Evolutionary conservation across 2,888 invertebrate genomes (phyloP).

Genomic region (Drosophila seclusa): DNA sequence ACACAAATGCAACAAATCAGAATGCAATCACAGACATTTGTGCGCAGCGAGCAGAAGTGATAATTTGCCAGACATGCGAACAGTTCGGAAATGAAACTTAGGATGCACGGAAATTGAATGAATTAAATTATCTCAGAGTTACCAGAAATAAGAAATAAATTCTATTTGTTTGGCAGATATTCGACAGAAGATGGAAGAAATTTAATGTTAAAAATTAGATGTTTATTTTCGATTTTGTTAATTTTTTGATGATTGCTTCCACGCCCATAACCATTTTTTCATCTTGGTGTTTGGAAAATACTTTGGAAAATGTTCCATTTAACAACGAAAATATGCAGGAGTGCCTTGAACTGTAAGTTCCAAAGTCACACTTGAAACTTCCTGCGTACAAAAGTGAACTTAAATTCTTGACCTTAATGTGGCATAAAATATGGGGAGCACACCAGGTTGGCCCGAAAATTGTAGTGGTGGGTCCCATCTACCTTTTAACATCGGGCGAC

Average conservation of each 20-base stretch:
- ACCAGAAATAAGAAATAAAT: background rate
- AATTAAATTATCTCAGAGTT: background rate
- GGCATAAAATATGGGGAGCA: constrained; percentile 65
- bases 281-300: background rate
- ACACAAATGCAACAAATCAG: constrained; percentile 54
- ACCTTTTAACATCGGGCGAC: constrained; percentile 40
- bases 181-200: background rate
- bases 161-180: background rate
- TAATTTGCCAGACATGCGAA: constrained; percentile 27
- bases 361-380: constrained; percentile 28
- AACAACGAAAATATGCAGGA: background rate
- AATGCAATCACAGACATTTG: constrained; percentile 66
- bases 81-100: constrained; percentile 1
- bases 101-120: constrained; percentile 6
- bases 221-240: background rate
- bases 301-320: background rate
- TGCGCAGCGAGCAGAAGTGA: constrained; percentile 19
- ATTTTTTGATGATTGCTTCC: background rate
- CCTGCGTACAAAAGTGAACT: constrained; percentile 17
- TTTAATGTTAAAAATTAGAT: background rate
- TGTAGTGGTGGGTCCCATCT: constrained; percentile 23
- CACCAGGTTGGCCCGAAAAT: constrained; percentile 49
- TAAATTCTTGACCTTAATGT: constrained; percentile 41
- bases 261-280: background rate
- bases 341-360: constrained; percentile 5